A percentile compares a stretch with the other conserved stretches of the same genome.
Conservation (phyloP, 2,888 invertebrate genomes). For the Melinaea menophilus region DNA sequence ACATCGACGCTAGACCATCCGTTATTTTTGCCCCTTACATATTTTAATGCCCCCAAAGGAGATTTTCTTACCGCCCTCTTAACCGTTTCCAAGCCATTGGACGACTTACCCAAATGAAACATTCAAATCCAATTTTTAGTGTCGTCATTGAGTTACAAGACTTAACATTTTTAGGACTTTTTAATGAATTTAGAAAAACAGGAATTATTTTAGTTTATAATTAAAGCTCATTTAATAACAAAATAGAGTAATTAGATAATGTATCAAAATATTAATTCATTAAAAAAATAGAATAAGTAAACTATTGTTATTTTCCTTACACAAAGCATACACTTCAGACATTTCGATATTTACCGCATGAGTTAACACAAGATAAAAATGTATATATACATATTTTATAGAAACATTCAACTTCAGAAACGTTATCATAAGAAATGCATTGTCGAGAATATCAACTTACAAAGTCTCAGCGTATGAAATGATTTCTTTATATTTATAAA, state of each 20-base stretch:
- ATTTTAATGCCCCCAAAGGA: conserved; percentile 68
- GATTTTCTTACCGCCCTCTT: conserved; percentile 52
- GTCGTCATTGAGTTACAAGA: conserved; percentile 14
- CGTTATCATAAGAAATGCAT: conserved; percentile 66
- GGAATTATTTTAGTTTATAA: neutral
- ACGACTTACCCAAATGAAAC: conserved; percentile 58
- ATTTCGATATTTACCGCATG: too few species aligned
- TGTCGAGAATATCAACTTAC: conserved; percentile 28
- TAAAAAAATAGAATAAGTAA: too few species aligned
- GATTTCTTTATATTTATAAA: too few species aligned
- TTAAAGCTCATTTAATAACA: too few species aligned
- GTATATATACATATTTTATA: conserved; percentile 69
- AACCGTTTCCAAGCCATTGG: conserved; percentile 67
- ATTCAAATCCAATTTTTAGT: conserved; percentile 59
- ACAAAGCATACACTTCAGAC: too few species aligned
- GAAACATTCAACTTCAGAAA: conserved; percentile 40
- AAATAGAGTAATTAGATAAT: too few species aligned
- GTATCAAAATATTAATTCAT: too few species aligned
- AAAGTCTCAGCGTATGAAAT: conserved; percentile 6
- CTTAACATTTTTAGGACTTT: neutral
- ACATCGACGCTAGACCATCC: conserved; percentile 62
- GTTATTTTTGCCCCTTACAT: conserved; percentile 74
- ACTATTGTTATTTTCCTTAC: too few species aligned
- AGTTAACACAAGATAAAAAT: conserved; percentile 39
- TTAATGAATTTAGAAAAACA: neutral